Conservation (phyloP, 2,888 invertebrate genomes). For the Zaprionus lineosus region DNA sequence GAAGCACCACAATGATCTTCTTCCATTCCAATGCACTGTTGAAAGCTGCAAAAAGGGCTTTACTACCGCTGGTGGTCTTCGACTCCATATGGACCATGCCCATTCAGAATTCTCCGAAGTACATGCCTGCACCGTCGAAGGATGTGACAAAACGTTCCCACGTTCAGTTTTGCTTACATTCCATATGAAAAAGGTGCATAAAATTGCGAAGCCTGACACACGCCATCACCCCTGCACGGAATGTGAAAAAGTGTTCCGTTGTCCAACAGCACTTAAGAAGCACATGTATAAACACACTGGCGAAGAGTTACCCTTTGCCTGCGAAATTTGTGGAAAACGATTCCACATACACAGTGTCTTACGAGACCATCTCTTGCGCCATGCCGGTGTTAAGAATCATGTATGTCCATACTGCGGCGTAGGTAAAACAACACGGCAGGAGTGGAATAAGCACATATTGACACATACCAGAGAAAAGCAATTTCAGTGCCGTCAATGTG, state of each 20-base stretch:
- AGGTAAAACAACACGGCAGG: constrained; percentile 81
- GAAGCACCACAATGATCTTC: constrained; percentile 79
- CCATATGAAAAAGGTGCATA: constrained; percentile 77
- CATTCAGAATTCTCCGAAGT: constrained; percentile 78
- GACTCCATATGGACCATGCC: constrained; percentile 76
- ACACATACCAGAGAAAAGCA: constrained; percentile 81
- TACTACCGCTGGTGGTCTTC: constrained; percentile 76
- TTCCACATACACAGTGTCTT: constrained; percentile 81
- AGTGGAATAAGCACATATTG: constrained; percentile 80
- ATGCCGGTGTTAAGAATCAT: constrained; percentile 81
- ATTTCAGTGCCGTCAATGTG: constrained; percentile 79
- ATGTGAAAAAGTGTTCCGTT: constrained; percentile 80
- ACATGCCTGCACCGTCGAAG: constrained; percentile 77
- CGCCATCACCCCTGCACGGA: constrained; percentile 78
- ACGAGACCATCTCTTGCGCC: constrained; percentile 80
- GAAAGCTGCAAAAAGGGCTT: constrained; percentile 78
- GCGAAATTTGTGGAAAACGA: constrained; percentile 80
- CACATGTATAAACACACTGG: constrained; percentile 81
- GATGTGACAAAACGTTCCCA: constrained; percentile 76
- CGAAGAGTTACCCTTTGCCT: constrained; percentile 79
- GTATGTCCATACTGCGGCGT: constrained; percentile 81
- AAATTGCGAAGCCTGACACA: constrained; percentile 62
- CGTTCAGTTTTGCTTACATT: constrained; percentile 76
- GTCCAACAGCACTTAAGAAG: constrained; percentile 80
- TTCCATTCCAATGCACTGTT: constrained; percentile 79